Base-by-base conservation (phyloP, 2,888 invertebrate genomes). In the Drosophila ezoana region DNA sequence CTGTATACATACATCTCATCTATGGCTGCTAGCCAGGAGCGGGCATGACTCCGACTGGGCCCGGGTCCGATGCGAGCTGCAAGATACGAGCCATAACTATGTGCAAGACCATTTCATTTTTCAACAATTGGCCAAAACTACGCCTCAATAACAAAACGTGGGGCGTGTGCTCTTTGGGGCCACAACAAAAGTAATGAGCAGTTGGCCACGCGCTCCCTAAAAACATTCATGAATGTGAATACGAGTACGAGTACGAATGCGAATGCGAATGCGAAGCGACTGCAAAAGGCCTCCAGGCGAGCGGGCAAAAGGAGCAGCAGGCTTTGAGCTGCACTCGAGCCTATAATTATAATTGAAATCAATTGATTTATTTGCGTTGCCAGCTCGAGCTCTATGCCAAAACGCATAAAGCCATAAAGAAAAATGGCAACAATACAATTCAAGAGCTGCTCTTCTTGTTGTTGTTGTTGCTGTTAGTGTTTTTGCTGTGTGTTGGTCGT, bases 261-360 rank as follows among this genome's bases (percentile, higher is more conserved):
- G 41, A 47, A 33, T 14, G 8, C 13, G 41, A 16, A 52, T 52
- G 40, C 4, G 51, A 51, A 43, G 48, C 41, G 38, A 56, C 61
- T 58, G 38, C 53, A 61, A 58, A 62, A 67, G 41, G 59, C 74
- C 79, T 43, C 35, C 49, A 49, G 74, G 74, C 69, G 56, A 43
- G 51, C 44, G 49, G 51, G 41, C 45, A 52, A 35, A 35, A 35
- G 35, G 35, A 35, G 35, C 35, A 38, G 53, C 44, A 52, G 53
- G 47, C 43, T 44, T 35, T 32, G 60, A 62, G 69, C 76, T 75
- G 72, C 76, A 72, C 75, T 61, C 68, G 66, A 53, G 54, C 68
- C 90, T 91, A 84, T 91, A 91, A 91, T 91, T 91, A 91, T 90
- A 91, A 91, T 90, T 90, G 90, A 91, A 90, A 91, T 90, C 89